These are phyloP conservation scores for Sminthopsis crassicaudata DNA, from an alignment of 2,113 vertebrate species.

Conservation along the genomic window DNA sequence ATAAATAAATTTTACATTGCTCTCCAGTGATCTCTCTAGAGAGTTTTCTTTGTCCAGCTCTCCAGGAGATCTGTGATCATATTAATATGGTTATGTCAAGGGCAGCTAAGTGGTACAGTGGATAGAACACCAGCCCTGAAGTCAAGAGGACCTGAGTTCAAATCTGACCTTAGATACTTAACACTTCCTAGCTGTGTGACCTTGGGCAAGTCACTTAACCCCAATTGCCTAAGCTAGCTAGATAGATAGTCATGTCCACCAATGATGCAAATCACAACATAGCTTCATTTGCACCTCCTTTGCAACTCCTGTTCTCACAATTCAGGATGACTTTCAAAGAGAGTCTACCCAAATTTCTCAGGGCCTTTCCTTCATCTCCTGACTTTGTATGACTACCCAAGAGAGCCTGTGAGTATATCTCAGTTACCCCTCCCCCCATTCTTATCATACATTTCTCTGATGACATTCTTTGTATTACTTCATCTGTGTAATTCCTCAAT, in stretches of 20 bases:
- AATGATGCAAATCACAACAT: not conserved
- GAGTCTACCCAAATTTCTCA: not conserved
- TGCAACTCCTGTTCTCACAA: not conserved
- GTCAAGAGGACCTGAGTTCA: no score
- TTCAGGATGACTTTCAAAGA: not conserved
- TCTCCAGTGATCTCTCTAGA: not conserved
- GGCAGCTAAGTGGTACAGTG: no score
- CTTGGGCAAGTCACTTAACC: no score
- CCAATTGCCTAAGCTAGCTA: no score
- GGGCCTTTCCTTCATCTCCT: not conserved
- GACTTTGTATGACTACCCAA: not conserved
- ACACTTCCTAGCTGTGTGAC: no score
- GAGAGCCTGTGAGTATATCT: not conserved
- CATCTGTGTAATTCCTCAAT: not conserved
- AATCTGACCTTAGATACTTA: no score
- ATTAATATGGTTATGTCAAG: not conserved
- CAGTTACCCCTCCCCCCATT: not conserved
- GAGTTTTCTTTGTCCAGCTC: not conserved
- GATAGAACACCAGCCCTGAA: no score
- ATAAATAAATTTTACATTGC: not conserved
- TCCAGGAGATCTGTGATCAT: not conserved
- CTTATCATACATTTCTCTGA: not conserved
- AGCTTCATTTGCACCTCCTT: not conserved
- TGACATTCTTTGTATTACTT: not conserved
- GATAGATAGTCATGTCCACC: no score